Base-by-base conservation (phyloP, 2,888 invertebrate genomes). In the Acanthosepion pharaonis region DNA sequence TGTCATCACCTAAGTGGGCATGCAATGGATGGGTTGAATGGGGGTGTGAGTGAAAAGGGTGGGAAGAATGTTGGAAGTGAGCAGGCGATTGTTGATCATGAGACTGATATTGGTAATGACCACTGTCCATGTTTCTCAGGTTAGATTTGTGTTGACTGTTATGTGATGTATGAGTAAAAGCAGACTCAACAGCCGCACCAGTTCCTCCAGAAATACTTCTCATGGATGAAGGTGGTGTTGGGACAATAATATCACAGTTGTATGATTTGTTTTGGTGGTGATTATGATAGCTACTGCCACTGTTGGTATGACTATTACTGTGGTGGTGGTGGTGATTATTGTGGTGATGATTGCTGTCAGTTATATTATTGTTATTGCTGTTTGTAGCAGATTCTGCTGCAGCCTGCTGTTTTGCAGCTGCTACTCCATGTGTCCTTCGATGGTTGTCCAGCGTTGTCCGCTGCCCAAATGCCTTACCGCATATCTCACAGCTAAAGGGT, bases 231-330 rank as follows among this genome's bases (percentile, higher is more conserved):
- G 92, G 92, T 11, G 92, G 92, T 49, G 92, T 92, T 23, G 92
- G 92, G 0, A 92, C 92, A 92, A 92, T 92, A 15, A 92, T 92
- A 92, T 92, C 92, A 92, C 92, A 92, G 92, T 92, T 92, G 92
- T 49, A 92, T 11, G 92, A 92, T 51, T 48, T 92, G 49, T 92
- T 92, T 49, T 28, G 51, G 33, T 48, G 25, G 48, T 92, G 49
- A 28, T 92, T 25, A 23, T 49, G 28, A 49, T 48, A 28, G 8
- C 49, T 25, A n/a, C 6, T 49, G 28, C 51, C 15, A 11, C 25
- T 48, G 28, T 3, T 25, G 6, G 1, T 51, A 49, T 49, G 2
- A 15, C 15, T 92, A 51, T 28, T 3, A 92, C 33, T n/a, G 15
- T 78, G n/a, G n/a, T 9, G n/a, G n/a, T 78, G n/a, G n/a, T 78